phyloP scores from a whole-genome alignment of 2,888 invertebrate species.

The Oscheius sp. region DNA sequence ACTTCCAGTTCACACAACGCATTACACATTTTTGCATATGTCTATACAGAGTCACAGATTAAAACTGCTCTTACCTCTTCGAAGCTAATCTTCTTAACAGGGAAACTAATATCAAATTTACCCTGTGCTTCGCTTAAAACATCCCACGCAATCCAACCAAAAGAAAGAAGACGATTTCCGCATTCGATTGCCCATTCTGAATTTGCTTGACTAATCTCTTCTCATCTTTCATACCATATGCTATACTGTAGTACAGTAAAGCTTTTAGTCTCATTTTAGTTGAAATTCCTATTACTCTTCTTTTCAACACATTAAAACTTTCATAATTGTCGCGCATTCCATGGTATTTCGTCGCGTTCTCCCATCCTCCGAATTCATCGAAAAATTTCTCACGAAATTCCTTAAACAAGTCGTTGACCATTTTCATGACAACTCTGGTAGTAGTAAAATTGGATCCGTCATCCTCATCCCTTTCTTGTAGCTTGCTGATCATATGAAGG shows the following conservation, averaged over 20 bases:
- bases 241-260: background rate
- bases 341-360: background rate
- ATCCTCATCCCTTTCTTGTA: background rate
- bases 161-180: background rate
- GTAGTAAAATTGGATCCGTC: background rate
- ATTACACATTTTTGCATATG: background rate
- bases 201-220: background rate
- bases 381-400: background rate
- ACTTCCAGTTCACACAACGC: background rate
- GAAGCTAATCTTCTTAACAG: background rate
- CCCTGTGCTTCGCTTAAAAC: background rate
- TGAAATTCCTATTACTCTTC: background rate
- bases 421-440: background rate
- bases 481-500: background rate
- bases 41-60: too few species aligned
- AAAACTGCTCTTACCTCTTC: background rate
- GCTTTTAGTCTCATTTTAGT: background rate
- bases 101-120: background rate
- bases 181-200: background rate
- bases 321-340: background rate
- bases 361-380: background rate
- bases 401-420: background rate
- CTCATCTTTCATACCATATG: background rate
- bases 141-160: conserved; percentile 3
- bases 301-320: background rate